Percentiles rank a stretch among this genome's conserved stretches.
These are phyloP conservation scores for Accipiter virgatus DNA, from an alignment of 2,113 vertebrate species.

Conservation along the genomic window DNA sequence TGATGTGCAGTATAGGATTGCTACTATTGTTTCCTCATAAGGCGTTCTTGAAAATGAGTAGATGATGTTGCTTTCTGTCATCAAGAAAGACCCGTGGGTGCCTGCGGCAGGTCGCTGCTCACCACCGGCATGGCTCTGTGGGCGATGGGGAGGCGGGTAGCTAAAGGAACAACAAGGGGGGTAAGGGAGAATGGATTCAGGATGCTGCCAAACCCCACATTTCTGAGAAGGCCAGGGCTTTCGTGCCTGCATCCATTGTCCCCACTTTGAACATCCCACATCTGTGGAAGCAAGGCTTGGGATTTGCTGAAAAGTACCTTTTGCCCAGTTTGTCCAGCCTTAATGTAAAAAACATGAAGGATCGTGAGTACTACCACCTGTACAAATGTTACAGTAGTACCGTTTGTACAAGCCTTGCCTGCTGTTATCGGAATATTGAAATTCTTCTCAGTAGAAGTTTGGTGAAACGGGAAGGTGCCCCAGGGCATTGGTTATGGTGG, in stretches of 20 bases:
- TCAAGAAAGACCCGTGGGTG: not conserved
- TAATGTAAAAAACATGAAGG: rapidly evolving
- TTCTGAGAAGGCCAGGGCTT: not conserved
- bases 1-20: rapidly evolving
- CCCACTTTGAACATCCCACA: not conserved
- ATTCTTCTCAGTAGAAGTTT: not conserved
- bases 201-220: not conserved
- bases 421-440: not conserved
- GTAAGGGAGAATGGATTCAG: too few relatives aligned
- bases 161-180: rapidly evolving
- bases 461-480: not conserved
- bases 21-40: not conserved
- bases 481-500: not conserved
- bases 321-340: not conserved
- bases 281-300: not conserved
- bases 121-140: rapidly evolving
- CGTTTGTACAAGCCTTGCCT: not conserved
- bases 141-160: rapidly evolving
- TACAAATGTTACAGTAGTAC: not conserved
- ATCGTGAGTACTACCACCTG: rapidly evolving
- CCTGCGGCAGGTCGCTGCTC: not conserved
- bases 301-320: not conserved
- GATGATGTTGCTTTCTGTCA: not conserved
- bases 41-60: rapidly evolving
- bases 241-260: rapidly evolving